A percentile compares a stretch with the other conserved stretches of the same genome.
These are phyloP conservation scores for Ectobius pallidus DNA, from an alignment of 2,888 invertebrate species.

Conservation along the genomic window DNA sequence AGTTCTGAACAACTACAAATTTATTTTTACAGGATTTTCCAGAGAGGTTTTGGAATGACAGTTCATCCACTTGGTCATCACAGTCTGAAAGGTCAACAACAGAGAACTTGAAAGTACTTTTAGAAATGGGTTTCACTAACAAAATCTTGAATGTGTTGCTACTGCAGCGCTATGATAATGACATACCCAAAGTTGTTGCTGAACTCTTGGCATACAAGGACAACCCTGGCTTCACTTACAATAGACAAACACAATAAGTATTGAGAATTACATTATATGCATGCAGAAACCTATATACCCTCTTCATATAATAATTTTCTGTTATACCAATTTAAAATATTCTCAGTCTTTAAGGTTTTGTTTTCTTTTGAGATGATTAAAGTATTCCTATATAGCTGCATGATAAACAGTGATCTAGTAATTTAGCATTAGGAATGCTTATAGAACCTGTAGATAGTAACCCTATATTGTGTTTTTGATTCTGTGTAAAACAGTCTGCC, in stretches of 20 bases:
- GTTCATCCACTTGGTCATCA: background rate
- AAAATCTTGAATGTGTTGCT: constrained; percentile 54
- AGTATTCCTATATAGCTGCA: too few relatives aligned
- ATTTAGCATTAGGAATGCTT: too few relatives aligned
- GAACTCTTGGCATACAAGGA: constrained; percentile 48
- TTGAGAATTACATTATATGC: background rate
- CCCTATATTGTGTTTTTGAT: too few relatives aligned
- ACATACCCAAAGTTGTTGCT: constrained; percentile 53
- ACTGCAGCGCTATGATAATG: constrained; percentile 54
- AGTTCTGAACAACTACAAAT: background rate
- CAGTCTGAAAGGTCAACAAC: constrained; percentile 21
- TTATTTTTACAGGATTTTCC: background rate
- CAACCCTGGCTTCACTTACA: background rate
- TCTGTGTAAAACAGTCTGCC: too few relatives aligned
- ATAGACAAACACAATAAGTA: background rate
- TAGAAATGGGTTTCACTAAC: constrained; percentile 57
- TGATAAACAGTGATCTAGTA: too few relatives aligned
- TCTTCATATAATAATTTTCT: background rate
- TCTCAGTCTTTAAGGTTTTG: background rate
- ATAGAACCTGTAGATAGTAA: too few relatives aligned
- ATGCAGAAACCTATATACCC: background rate
- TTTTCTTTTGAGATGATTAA: too few relatives aligned
- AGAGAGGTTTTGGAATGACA: background rate
- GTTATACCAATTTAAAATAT: background rate
- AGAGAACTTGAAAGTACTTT: constrained; percentile 51